phyloP scores from a whole-genome alignment of 2,797 vertebrate genomes.

The Sebastes kiyomatsui region DNA sequence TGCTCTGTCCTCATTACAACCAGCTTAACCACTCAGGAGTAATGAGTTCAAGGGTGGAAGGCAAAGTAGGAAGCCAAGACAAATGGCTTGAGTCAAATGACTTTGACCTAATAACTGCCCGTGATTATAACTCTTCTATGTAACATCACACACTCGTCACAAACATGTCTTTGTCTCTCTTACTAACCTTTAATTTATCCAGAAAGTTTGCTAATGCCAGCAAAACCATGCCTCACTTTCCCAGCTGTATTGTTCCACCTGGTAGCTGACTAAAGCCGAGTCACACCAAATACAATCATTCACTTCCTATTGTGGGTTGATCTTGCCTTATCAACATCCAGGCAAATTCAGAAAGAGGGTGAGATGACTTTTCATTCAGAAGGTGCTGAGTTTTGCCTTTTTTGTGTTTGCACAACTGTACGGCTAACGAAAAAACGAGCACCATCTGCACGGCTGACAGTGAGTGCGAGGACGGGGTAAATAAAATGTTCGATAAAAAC shows the following conservation, averaged over 20 bases:
- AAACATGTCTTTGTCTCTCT: conserved; percentile 29
- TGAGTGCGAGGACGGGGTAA: conserved; percentile 9
- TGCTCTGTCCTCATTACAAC: conserved; percentile 47
- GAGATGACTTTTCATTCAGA: neutral
- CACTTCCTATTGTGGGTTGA: neutral
- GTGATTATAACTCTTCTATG: conserved; percentile 22
- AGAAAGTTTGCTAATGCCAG: neutral
- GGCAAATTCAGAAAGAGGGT: neutral
- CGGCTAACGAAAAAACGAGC: conserved; percentile 5
- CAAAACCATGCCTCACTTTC: neutral
- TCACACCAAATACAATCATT: conserved; percentile 4
- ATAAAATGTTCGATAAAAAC: conserved; percentile 36
- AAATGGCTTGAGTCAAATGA: conserved; percentile 4
- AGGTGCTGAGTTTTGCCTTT: conserved; percentile 5
- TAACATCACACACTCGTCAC: neutral
- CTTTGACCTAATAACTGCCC: conserved; percentile 9
- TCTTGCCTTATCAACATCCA: neutral
- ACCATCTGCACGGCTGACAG: conserved; percentile 3
- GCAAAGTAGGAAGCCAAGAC: conserved; percentile 1
- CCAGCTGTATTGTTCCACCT: neutral
- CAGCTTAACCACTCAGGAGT: conserved; percentile 39
- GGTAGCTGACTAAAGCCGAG: conserved; percentile 7
- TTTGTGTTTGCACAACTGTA: conserved; percentile 12
- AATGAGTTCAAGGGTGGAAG: conserved; percentile 49
- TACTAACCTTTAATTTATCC: conserved; percentile 22